Base-by-base conservation (phyloP, 2,113 vertebrate species). In the Oophaga pumilio region DNA sequence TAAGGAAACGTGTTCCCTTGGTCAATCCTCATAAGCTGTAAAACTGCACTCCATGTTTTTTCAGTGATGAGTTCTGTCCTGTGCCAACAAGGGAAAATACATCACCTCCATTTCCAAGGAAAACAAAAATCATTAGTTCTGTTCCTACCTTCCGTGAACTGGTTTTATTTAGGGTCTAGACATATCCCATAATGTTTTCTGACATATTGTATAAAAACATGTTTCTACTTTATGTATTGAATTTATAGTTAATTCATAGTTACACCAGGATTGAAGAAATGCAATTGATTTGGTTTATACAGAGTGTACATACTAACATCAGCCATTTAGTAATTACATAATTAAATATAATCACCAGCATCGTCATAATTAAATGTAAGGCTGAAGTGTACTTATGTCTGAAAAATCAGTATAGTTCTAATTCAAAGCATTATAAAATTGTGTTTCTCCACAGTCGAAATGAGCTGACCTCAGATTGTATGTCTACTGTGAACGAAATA, bases 1-100 rank as follows among this genome's bases (percentile, higher is more conserved):
- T 83, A 83, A 83, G 81, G 81, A 83, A 83, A 83, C 9, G 81
- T 83, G 81, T 69, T 83, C 50, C 49, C 53, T 24, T 68, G 62
- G 81, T 83, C 62, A 69, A 49, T 83, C 64, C 69, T 83, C 64
- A 83, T 83, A 83, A 83, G 59, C 81, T 66, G 49, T 83, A 83
- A 83, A 83, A 83, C 60, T 68, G 24, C 81, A 69, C 28, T 83
- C n/a, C 62, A 68, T 83, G 81, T 83, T 83, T 68, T 68, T 83
- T 83, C 81, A 83, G 62, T 22, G 64, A 53, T 69, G 64, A 53
- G 49, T 50, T 83, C 43, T 69, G 64, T 74, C 71, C n/a, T 69
- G 62, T 69, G 81, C 66, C 50, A 64, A 68, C 50, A 26, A 11
- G 60, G 43, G 11, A 68, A 82, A 82, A 82, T 66, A 50, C 43